Percentiles rank a stretch among this genome's conserved stretches.
These are phyloP conservation scores for Orthosia gracilis DNA, from an alignment of 2,888 invertebrate genomes.

Conservation along the genomic window DNA sequence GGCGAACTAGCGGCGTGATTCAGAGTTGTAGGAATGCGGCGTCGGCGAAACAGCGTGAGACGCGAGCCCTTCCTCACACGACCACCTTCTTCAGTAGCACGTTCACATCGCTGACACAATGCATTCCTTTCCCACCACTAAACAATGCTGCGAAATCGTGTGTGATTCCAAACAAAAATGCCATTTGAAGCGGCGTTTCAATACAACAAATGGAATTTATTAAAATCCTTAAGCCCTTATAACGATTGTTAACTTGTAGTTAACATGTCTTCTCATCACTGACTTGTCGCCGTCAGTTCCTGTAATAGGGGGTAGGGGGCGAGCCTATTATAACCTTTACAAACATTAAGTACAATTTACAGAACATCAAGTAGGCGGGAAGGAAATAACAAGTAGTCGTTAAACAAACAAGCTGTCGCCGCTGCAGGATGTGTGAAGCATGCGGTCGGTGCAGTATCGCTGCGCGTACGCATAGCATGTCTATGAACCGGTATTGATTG, in stretches of 20 bases:
- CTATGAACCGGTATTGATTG: conserved; percentile 14
- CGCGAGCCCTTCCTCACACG: conserved; percentile 1
- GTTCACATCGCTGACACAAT: not conserved
- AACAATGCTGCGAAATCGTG: conserved; percentile 17
- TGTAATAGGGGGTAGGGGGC: no score
- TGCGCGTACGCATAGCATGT: not conserved
- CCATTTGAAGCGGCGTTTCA: not conserved
- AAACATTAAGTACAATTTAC: not conserved
- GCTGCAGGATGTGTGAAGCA: not conserved
- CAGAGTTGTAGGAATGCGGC: conserved; percentile 23
- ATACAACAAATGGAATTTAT: not conserved
- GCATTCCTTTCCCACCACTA: conserved; percentile 6
- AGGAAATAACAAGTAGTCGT: not conserved
- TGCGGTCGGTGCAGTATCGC: not conserved
- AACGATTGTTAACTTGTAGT: not conserved
- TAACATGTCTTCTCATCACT: not conserved
- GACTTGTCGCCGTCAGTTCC: no score
- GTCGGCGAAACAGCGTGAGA: not conserved
- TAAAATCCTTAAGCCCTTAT: not conserved
- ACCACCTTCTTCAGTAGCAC: not conserved
- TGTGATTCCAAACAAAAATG: conserved; percentile 6
- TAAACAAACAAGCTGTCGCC: conserved; percentile 3
- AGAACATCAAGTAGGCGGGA: not conserved
- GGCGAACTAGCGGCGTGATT: conserved; percentile 24
- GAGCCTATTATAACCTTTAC: no score